phyloP scores from a whole-genome alignment of 1,140 invertebrate species.

The Episyrphus balteatus region DNA sequence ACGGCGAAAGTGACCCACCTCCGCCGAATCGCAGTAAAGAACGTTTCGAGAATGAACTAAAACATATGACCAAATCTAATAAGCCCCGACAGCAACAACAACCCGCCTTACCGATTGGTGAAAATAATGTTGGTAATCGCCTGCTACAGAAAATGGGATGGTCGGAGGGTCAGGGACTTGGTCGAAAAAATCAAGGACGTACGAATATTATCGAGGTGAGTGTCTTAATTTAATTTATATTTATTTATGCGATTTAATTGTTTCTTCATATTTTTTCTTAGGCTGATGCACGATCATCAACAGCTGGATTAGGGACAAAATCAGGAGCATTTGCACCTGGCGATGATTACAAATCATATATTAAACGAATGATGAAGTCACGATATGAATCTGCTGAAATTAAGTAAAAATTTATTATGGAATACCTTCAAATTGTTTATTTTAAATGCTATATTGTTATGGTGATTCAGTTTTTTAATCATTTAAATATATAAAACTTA shows the following conservation, averaged over 20 bases:
- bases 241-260: not conserved
- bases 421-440: too few relatives aligned
- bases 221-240: not conserved
- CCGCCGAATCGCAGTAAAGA: conserved; percentile 60
- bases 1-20: conserved; percentile 71
- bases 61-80: conserved; percentile 15
- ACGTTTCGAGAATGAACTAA: conserved; percentile 45
- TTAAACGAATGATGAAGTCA: conserved; percentile 78
- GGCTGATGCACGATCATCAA: conserved; percentile 41
- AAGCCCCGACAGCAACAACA: conserved; percentile 24
- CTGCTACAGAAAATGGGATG: conserved; percentile 98
- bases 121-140: conserved; percentile 83
- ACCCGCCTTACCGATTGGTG: conserved; percentile 52
- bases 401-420: too few relatives aligned
- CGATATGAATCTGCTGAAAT: conserved; percentile 52
- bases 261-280: conserved; percentile 2
- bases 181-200: conserved; percentile 85
- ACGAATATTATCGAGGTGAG: conserved; percentile 80
- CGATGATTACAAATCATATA: conserved; percentile 78
- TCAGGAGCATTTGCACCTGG: conserved; percentile 52
- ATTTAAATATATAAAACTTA: too few relatives aligned
- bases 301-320: conserved; percentile 61
- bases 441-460: too few relatives aligned
- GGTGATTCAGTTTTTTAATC: too few relatives aligned
- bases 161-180: conserved; percentile 90